Base-by-base conservation (phyloP, 2,113 vertebrate genomes). In the Okapia johnstoni region DNA sequence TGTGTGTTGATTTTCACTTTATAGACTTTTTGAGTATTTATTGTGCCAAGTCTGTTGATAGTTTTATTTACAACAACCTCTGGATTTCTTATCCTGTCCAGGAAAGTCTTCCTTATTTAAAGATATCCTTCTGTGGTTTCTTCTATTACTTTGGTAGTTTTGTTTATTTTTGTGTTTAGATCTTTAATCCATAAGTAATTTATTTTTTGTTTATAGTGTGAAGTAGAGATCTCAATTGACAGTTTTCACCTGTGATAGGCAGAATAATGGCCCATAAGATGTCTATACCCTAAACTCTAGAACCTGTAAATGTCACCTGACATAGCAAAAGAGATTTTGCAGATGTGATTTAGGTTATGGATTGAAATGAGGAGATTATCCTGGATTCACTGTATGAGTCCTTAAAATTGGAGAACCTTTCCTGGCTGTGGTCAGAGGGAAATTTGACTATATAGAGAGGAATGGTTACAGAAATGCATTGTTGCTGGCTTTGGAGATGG, bases 21-120 rank as follows among this genome's bases (percentile, higher is more conserved):
- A 48, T 25, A 61, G 33, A 48, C 50, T 46, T 63, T 88, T 94
- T 92, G 83, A 92, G 57, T 94, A 91, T 84, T 96, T 88, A 88
- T 85, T 80, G 40, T 30, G 14, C 66, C n/a, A 54, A 90, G 36
- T 85, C n/a, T 93, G 63, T 54, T 23, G 40, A 70, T 36, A 57
- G 13, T 57, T 95, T 96, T 94, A 90, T 95, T 61, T 93, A 95
- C 28, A 8, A 81, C 40, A 8, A 86, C 33, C 52, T 61, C 9
- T 73, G 46, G 26, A 26, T 76, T 86, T 87, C 81, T 90, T 87
- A 57, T 33, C 30, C n/a, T 79, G 70, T 13, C 60, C 2, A 84
- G 61, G 19, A 93, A 93, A 11, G 7, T 57, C 9, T 91, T 91
- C 2, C 55, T 83, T 58, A 16, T 94, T 94, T 92, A 66, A 83